Conservation (phyloP, 2,797 vertebrate species). For the Anguilla anguilla region DNA sequence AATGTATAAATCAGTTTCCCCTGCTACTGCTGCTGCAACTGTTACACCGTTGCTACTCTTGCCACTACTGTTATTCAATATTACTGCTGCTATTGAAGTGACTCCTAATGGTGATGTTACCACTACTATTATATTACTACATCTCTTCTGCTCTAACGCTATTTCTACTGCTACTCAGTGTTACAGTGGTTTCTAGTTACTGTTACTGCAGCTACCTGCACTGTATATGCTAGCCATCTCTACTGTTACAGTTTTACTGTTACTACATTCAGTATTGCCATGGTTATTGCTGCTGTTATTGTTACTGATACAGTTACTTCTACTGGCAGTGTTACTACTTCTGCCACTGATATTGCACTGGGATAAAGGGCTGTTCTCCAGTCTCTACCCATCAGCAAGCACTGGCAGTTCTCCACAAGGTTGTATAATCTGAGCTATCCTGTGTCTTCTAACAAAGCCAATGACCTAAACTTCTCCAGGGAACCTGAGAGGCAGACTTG, state of each 20-base stretch:
- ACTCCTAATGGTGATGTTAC: background rate
- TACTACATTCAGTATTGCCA: background rate
- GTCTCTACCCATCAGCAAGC: background rate
- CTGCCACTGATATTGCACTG: background rate
- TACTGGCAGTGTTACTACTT: background rate
- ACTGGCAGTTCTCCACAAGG: background rate
- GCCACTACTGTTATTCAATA: background rate
- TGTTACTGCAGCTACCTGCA: background rate
- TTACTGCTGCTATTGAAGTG: background rate
- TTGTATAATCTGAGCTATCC: slow-evolving; percentile 22
- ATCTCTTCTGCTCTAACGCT: background rate
- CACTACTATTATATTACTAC: background rate
- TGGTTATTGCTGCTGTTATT: background rate
- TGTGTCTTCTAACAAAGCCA: slow-evolving; percentile 26
- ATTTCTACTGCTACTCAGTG: background rate
- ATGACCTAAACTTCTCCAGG: background rate
- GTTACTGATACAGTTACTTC: background rate
- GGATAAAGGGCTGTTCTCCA: background rate
- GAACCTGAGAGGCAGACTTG: background rate
- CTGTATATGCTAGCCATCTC: background rate
- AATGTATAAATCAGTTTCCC: background rate
- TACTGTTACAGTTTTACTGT: background rate
- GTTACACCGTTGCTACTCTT: background rate
- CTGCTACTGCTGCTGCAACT: background rate
- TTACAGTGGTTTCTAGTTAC: background rate